phyloP scores from a whole-genome alignment of 2,113 vertebrate species.

The Poicephalus meyeri region DNA sequence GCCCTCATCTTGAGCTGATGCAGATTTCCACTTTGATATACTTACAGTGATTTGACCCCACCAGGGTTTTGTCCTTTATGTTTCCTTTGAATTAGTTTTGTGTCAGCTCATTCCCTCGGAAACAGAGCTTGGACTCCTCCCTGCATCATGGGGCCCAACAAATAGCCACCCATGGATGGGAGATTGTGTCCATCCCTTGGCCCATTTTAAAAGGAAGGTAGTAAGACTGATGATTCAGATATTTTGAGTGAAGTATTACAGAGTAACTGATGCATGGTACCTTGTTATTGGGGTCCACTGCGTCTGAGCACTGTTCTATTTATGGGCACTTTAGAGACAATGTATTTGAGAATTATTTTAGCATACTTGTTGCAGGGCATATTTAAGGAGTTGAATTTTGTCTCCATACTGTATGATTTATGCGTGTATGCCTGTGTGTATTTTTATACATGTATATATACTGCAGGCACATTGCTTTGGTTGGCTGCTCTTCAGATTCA shows the following conservation, averaged over 20 bases:
- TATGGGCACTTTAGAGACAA: neutral
- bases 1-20: neutral
- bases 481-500: slow-evolving; percentile 10
- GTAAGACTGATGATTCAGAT: neutral
- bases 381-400: fast-evolving
- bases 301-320: neutral
- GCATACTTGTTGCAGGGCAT: neutral
- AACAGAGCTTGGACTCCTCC: neutral
- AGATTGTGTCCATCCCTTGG: neutral
- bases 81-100: neutral
- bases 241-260: neutral
- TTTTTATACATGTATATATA: neutral
- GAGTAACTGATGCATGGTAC: neutral
- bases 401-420: neutral
- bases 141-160: neutral
- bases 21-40: neutral
- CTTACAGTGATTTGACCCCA: neutral
- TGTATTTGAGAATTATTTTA: neutral
- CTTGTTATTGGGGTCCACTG: neutral
- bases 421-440: fast-evolving
- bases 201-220: neutral
- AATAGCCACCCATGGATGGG: neutral
- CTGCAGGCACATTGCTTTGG: neutral
- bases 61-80: neutral
- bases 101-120: neutral